Evolutionary conservation across 2,797 vertebrate species (phyloP).

Genomic region (Liparis tanakae): DNA sequence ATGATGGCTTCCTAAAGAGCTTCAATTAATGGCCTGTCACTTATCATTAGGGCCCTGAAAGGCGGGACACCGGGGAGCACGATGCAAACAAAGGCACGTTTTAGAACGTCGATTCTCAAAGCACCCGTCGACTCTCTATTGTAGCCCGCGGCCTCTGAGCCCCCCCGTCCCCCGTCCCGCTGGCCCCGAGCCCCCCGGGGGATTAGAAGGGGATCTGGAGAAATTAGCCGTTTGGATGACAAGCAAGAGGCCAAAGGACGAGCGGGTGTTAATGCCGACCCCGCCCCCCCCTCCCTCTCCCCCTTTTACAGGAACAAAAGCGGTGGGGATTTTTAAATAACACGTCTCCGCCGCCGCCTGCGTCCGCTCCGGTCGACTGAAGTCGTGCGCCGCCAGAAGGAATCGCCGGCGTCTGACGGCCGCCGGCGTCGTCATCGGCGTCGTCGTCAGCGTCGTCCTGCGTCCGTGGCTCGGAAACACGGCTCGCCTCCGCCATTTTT

Average conservation of each 20-base stretch:
- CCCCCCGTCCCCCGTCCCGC: slow-evolving; percentile 86
- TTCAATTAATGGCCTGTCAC: slow-evolving; percentile 88
- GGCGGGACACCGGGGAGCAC: slow-evolving; percentile 82
- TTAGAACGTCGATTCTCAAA: slow-evolving; percentile 83
- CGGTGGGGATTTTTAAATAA: slow-evolving; percentile 92
- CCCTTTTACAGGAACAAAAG: slow-evolving; percentile 91
- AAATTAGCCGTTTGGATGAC: slow-evolving; percentile 92
- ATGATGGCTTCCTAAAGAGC: slow-evolving; percentile 89
- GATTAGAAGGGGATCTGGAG: slow-evolving; percentile 88
- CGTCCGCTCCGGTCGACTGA: slow-evolving; percentile 89
- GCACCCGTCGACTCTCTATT: slow-evolving; percentile 74
- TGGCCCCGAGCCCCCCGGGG: slow-evolving; percentile 88
- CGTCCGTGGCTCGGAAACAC: slow-evolving; percentile 52
- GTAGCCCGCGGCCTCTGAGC: slow-evolving; percentile 83
- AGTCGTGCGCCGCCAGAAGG: slow-evolving; percentile 87
- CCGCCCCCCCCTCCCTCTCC: slow-evolving; percentile 32
- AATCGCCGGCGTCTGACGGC: slow-evolving; percentile 90
- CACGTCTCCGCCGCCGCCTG: slow-evolving; percentile 93
- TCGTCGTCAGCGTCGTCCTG: slow-evolving; percentile 84
- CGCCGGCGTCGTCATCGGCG: slow-evolving; percentile 86
- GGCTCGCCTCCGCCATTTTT: slow-evolving; percentile 65
- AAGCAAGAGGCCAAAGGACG: slow-evolving; percentile 89
- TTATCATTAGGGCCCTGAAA: slow-evolving; percentile 83
- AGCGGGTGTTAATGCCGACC: slow-evolving; percentile 96
- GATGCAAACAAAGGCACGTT: slow-evolving; percentile 92